Evolutionary conservation across 2,888 invertebrate species (phyloP).

Genomic region (Drosophila fulvimacula): DNA sequence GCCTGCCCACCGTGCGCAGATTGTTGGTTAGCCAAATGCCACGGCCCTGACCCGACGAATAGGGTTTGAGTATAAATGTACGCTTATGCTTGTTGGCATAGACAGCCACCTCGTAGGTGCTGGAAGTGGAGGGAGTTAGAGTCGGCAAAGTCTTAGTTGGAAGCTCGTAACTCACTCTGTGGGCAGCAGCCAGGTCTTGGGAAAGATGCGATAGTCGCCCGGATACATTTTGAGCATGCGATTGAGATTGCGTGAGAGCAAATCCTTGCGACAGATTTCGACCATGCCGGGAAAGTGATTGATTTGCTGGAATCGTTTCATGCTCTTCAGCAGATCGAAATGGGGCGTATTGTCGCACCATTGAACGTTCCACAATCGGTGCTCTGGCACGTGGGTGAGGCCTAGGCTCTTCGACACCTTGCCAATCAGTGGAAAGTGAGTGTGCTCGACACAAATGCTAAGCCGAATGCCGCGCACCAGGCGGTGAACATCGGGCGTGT

Average conservation of each 20-base stretch:
- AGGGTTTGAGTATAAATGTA: conserved; percentile 95
- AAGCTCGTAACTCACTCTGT: conserved; percentile 89
- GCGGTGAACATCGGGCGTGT: conserved; percentile 28
- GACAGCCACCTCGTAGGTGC: conserved; percentile 10
- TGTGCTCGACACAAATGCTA: conserved; percentile 81
- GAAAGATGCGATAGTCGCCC: conserved; percentile 95
- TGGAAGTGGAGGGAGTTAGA: not conserved
- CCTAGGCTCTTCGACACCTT: conserved; percentile 81
- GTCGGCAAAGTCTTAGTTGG: not conserved
- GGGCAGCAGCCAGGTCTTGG: conserved; percentile 97
- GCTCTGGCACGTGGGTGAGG: conserved; percentile 87
- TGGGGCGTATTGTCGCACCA: conserved; percentile 94
- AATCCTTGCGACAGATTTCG: conserved; percentile 95
- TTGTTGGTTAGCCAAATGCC: conserved; percentile 94
- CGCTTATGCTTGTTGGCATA: conserved; percentile 86
- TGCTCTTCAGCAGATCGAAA: conserved; percentile 93
- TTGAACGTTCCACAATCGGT: conserved; percentile 94
- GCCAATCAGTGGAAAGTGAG: conserved; percentile 77
- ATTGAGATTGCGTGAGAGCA: conserved; percentile 94
- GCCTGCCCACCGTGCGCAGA: conserved; percentile 86
- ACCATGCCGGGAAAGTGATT: conserved; percentile 97
- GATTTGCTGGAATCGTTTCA: conserved; percentile 96
- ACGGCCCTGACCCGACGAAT: conserved; percentile 92
- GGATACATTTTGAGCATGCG: conserved; percentile 95
- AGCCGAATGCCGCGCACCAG: conserved; percentile 50